Percentiles rank a stretch among this genome's conserved stretches.
Evolutionary conservation across 1,140 invertebrate genomes (phyloP).

Genomic region (Macrocentrus cingulum): DNA sequence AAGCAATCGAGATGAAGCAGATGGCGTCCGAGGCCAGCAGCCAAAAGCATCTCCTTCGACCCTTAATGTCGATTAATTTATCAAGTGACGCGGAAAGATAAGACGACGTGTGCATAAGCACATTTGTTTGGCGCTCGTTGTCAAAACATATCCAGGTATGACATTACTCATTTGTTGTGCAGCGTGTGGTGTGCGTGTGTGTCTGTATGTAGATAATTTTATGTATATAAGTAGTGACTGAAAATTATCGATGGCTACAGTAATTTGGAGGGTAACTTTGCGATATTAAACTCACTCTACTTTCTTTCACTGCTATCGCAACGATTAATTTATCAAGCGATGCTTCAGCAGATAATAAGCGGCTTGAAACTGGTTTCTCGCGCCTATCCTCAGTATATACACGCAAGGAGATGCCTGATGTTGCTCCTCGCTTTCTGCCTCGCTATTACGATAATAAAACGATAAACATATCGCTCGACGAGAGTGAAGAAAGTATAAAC

Average conservation of each 20-base stretch:
- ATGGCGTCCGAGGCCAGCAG: slow-evolving; percentile 21
- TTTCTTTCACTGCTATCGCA: background rate
- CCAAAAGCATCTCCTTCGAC: slow-evolving; percentile 5
- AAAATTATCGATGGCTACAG: too few relatives aligned
- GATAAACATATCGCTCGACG: too few relatives aligned
- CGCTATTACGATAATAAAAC: background rate
- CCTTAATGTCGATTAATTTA: slow-evolving; percentile 49
- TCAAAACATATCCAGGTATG: background rate
- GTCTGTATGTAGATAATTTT: too few relatives aligned
- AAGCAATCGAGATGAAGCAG: slow-evolving; percentile 38
- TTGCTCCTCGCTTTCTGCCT: background rate
- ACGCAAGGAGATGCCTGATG: background rate
- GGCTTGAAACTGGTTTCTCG: slow-evolving; percentile 39
- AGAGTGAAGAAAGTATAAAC: slow-evolving; percentile 11
- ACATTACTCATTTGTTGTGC: slow-evolving; percentile 11
- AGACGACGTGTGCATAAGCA: slow-evolving; percentile 8
- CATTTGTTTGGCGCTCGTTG: slow-evolving; percentile 1
- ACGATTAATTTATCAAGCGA: slow-evolving; percentile 16
- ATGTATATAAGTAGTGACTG: too few relatives aligned
- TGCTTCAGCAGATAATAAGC: slow-evolving; percentile 31
- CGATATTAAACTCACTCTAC: slow-evolving; percentile 1
- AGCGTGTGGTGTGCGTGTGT: background rate
- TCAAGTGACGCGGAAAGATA: slow-evolving; percentile 35
- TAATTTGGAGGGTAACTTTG: slow-evolving; percentile 1
- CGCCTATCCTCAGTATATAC: slow-evolving; percentile 35